Conservation (phyloP, 1,140 invertebrate genomes). For the Planococcus citri region DNA sequence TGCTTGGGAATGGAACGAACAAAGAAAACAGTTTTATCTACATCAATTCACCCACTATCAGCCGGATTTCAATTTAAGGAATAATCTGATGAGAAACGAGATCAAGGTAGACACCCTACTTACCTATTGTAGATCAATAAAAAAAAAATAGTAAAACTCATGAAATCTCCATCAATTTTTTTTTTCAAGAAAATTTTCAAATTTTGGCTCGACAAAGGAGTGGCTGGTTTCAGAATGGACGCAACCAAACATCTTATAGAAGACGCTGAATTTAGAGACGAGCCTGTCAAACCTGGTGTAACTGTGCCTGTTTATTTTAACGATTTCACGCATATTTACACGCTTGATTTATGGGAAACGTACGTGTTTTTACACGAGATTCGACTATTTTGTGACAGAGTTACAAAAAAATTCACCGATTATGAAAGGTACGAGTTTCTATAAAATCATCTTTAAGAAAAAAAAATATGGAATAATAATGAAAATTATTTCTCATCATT, state of each 20-base stretch:
- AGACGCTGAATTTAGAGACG: conserved; percentile 32
- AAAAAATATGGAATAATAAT: no score
- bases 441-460: no score
- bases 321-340: conserved; percentile 45
- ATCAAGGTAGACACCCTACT: conserved; percentile 40
- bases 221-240: conserved; percentile 55
- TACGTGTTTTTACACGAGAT: conserved; percentile 49
- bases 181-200: conserved; percentile 33
- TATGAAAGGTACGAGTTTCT: neutral
- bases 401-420: neutral
- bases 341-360: conserved; percentile 44
- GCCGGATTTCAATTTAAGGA: conserved; percentile 60
- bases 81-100: conserved; percentile 43
- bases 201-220: conserved; percentile 53
- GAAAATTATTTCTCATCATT: no score
- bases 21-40: conserved; percentile 56
- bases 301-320: neutral
- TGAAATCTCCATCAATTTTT: neutral
- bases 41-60: conserved; percentile 56
- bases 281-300: conserved; percentile 24
- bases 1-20: conserved; percentile 54
- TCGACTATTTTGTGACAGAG: conserved; percentile 43
- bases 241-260: conserved; percentile 40
- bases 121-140: no score
- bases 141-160: no score